These are phyloP conservation scores for Limnodromus scolopaceus DNA, from an alignment of 2,797 vertebrate genomes.

Conservation along the genomic window DNA sequence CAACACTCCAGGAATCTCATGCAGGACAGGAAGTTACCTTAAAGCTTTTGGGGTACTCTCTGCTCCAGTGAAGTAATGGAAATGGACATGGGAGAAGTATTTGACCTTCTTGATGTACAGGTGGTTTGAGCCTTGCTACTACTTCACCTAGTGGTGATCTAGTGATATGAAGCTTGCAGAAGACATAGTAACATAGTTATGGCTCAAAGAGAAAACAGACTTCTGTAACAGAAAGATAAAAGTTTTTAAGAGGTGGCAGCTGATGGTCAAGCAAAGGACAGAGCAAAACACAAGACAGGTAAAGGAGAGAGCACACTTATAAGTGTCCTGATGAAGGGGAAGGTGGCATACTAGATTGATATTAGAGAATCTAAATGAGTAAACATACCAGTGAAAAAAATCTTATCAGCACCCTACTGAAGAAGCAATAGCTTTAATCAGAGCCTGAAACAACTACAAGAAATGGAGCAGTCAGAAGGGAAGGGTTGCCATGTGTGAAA, in stretches of 20 bases:
- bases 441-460: not conserved
- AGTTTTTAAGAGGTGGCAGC: not conserved
- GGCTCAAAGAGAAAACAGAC: not conserved
- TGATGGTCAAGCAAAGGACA: not conserved
- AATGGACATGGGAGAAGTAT: not conserved
- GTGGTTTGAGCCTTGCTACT: not conserved
- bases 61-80: not conserved
- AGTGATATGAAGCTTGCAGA: not conserved
- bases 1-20: not conserved
- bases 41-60: not conserved
- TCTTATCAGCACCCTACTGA: not conserved
- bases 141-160: not conserved
- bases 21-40: not conserved
- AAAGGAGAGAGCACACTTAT: not conserved
- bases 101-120: not conserved
- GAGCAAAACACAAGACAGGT: not conserved
- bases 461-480: not conserved
- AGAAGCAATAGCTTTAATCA: not conserved
- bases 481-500: not conserved
- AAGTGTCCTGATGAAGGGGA: not conserved
- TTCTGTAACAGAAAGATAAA: not conserved
- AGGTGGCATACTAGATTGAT: not conserved
- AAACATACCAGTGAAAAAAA: not conserved
- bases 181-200: not conserved
- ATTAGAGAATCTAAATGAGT: not conserved